Evolutionary conservation across 2,797 vertebrate species (phyloP), one percentile per base, ranked within the genome.

Genomic region (Hypotaenidia okinawae): DNA sequence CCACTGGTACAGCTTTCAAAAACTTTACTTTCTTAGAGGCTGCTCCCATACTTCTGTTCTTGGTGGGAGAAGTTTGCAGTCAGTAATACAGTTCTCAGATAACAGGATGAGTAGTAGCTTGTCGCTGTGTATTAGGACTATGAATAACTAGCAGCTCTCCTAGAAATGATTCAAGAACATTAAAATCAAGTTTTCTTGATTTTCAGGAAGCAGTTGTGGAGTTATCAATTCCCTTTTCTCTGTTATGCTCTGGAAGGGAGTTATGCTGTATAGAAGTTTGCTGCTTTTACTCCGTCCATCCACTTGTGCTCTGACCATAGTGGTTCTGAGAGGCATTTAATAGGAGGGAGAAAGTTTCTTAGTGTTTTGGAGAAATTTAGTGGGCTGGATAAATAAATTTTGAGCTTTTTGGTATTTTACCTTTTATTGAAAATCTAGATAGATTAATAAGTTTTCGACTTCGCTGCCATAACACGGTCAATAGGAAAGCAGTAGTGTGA

Each of bases 281-380:
- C 75, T 78, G 57, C 16, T 77, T 77, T 82, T 84, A 19, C 52
- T 76, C 17, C 10, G 59, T 33, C 58, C 13, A 4, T 68, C 59
- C 39, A 33, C 5, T 7, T 0, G 0, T 32, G 2, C 15, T 17
- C 59, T 9, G 33, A 5, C 55, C 35, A 0, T 5, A 27, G 55
- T 10, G 35, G 24, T 59, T 84, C 24, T 24, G 28, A 43, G 78
- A 27, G 68, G 18, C 27, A 5, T 68, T n/a, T 81, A 37, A 13
- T 72, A 19, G 41, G 21, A 90, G 13, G 12, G 47, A 58, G 49
- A 45, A 35, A 49, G 32, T 55, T 30, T 68, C 11, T 25, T 64
- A 27, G 9, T 73, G 5, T 73, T 89, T 13, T 3, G 3, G 35
- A 85, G 78, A 52, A 68, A 84, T 64, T n/a, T 17, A 84, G 37